A percentile compares a stretch with the other conserved stretches of the same genome.
Evolutionary conservation across 37 sponge, comb jelly and placozoan species (phyloP).

Genomic region (Haliclona indistincta): DNA sequence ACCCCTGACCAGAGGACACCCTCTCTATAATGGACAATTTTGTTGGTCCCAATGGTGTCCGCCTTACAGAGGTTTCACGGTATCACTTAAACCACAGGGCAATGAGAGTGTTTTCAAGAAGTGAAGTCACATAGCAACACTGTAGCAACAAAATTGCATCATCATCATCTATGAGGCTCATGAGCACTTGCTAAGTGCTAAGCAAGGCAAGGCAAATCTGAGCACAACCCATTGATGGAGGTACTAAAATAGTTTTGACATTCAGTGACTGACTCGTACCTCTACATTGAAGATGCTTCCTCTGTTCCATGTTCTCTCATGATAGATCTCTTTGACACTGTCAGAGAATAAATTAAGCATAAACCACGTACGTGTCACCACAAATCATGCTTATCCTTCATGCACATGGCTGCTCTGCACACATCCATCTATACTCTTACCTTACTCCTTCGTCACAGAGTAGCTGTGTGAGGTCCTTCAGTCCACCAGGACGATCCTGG

Average conservation of each 20-base stretch:
- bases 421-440: constrained; percentile 21
- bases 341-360: background rate
- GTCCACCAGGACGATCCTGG: constrained; percentile 73
- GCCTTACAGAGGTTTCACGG: too few species aligned
- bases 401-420: background rate
- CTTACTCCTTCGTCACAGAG: constrained; percentile 45
- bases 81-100: too few species aligned
- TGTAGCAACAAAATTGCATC: too few species aligned
- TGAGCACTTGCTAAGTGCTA: background rate
- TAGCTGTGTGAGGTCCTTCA: constrained; percentile 48
- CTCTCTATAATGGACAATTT: too few species aligned
- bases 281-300: constrained; percentile 75
- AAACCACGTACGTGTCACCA: background rate
- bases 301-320: constrained; percentile 89
- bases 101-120: too few species aligned
- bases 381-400: background rate
- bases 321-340: constrained; percentile 88
- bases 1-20: too few species aligned
- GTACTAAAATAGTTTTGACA: too few species aligned
- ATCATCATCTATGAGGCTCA: background rate
- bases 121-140: too few species aligned
- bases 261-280: constrained; percentile 39
- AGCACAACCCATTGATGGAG: background rate
- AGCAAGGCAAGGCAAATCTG: constrained; percentile 23
- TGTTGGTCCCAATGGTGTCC: too few species aligned